Conservation (phyloP, 2,888 invertebrate genomes). For the Drosophila imparisetae region DNA sequence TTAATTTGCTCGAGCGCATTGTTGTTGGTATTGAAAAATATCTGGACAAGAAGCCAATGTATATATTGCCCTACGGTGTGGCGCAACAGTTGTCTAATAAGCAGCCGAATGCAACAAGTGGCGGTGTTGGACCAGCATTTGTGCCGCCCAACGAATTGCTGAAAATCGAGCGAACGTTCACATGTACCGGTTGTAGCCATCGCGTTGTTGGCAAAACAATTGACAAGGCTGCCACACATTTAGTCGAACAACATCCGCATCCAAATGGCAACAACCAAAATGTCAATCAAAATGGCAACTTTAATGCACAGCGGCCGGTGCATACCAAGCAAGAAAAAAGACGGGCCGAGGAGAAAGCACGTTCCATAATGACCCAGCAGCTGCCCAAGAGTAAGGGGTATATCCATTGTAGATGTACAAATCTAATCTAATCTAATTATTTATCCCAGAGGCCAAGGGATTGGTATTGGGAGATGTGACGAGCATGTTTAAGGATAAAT, state of each 20-base stretch:
- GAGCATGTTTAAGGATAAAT: slow-evolving; percentile 61
- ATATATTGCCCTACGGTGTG: slow-evolving; percentile 44
- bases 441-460: slow-evolving; percentile 63
- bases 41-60: slow-evolving; percentile 63
- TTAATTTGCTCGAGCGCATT: slow-evolving; percentile 64
- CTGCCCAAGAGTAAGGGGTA: slow-evolving; percentile 59
- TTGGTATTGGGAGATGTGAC: slow-evolving; percentile 61
- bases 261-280: slow-evolving; percentile 4
- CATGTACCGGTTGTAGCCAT: slow-evolving; percentile 57
- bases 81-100: slow-evolving; percentile 4
- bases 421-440: neutral
- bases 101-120: slow-evolving; percentile 10
- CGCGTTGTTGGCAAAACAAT: slow-evolving; percentile 69
- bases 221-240: slow-evolving; percentile 67
- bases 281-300: slow-evolving; percentile 6
- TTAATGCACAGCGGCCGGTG: slow-evolving; percentile 30
- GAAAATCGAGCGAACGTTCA: slow-evolving; percentile 66
- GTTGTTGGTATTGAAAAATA: slow-evolving; percentile 72
- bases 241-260: slow-evolving; percentile 61
- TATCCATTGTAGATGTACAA: neutral
- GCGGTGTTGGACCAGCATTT: slow-evolving; percentile 39
- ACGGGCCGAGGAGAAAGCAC: slow-evolving; percentile 46
- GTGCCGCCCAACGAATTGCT: slow-evolving; percentile 59
- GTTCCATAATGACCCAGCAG: slow-evolving; percentile 22
- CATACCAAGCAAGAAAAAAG: slow-evolving; percentile 52